Percentiles rank a stretch among this genome's conserved stretches.
Evolutionary conservation across 2,797 vertebrate species (phyloP).

Genomic region (Microcaecilia unicolor): DNA sequence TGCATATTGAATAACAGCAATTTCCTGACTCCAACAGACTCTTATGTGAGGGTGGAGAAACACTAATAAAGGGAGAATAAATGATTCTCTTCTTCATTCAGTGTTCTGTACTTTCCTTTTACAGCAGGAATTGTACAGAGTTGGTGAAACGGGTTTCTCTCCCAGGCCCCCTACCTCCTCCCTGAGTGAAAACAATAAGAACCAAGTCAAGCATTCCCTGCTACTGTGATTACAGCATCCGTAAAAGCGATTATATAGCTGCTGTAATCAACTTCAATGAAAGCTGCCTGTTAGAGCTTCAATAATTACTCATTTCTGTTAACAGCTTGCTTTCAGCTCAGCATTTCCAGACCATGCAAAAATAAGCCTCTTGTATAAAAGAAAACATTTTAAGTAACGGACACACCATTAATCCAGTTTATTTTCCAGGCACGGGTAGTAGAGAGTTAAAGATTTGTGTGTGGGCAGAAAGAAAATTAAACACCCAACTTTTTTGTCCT

Average conservation of each 20-base stretch:
- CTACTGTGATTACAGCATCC: conserved; percentile 75
- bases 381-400: conserved; percentile 60
- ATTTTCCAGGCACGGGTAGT: no score
- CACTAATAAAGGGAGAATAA: conserved; percentile 73
- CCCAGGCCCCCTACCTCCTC: conserved; percentile 66
- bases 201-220: conserved; percentile 70
- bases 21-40: conserved; percentile 70
- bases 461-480: conserved; percentile 58
- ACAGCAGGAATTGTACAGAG: conserved; percentile 61
- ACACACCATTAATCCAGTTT: conserved; percentile 49
- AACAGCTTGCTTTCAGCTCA: conserved; percentile 72
- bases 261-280: conserved; percentile 77
- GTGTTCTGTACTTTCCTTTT: conserved; percentile 63
- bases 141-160: conserved; percentile 60
- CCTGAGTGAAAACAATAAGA: conserved; percentile 70
- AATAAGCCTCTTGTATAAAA: conserved; percentile 5
- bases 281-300: conserved; percentile 76
- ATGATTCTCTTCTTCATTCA: conserved; percentile 69
- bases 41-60: conserved; percentile 64
- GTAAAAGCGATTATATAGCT: conserved; percentile 78
- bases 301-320: conserved; percentile 80
- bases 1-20: conserved; percentile 71
- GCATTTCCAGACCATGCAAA: conserved; percentile 59
- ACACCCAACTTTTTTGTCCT: conserved; percentile 62
- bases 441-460: conserved; percentile 61